These are phyloP conservation scores for Stercorarius parasiticus DNA, from an alignment of 2,113 vertebrate genomes.

Conservation along the genomic window DNA sequence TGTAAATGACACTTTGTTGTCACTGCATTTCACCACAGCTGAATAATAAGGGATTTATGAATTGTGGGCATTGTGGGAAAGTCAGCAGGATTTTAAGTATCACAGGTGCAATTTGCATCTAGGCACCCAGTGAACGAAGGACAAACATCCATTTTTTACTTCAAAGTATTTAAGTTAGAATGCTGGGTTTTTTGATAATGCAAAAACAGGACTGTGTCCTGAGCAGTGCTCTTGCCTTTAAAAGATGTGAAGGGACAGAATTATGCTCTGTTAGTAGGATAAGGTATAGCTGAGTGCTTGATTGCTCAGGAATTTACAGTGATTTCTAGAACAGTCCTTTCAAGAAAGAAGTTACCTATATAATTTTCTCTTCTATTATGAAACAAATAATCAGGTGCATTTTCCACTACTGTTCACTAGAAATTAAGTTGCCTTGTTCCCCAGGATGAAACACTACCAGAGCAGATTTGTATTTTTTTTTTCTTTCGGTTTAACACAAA, in stretches of 20 bases:
- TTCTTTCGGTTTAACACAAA: background rate
- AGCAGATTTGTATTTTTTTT: background rate
- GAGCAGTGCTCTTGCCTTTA: background rate
- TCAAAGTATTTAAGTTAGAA: background rate
- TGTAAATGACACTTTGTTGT: background rate
- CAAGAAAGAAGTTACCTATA: background rate
- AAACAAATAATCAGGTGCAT: background rate
- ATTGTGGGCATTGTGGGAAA: background rate
- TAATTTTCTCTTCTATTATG: background rate
- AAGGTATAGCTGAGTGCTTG: background rate
- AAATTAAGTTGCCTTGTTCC: background rate
- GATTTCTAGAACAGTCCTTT: background rate
- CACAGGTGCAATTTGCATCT: background rate
- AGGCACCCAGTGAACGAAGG: background rate
- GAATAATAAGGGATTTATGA: background rate
- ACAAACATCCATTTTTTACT: background rate
- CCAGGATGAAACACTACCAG: background rate
- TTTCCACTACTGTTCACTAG: background rate
- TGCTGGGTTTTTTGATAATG: background rate
- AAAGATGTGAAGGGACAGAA: background rate
- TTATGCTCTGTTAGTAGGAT: background rate
- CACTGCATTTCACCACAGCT: background rate
- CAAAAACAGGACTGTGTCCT: background rate
- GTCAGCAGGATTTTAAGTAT: background rate
- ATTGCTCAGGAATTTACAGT: background rate